Conservation (phyloP, 2,113 vertebrate genomes). For the Macrotis lagotis region DNA sequence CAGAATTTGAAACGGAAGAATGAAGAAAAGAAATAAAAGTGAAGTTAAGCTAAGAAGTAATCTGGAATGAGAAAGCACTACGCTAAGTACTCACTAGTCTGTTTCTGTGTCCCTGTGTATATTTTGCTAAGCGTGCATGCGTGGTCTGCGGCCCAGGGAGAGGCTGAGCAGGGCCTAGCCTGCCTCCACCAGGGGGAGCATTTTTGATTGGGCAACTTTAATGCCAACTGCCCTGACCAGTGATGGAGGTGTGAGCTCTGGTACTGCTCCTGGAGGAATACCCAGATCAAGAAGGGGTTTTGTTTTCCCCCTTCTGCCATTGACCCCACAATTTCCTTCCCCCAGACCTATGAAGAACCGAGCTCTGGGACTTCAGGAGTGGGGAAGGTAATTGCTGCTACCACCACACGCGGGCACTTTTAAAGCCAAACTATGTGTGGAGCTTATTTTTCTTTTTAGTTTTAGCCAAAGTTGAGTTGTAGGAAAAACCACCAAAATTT, state of each 20-base stretch:
- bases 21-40: constrained; percentile 99
- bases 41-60: constrained; percentile 99
- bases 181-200: constrained; percentile 85
- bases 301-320: neutral
- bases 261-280: neutral
- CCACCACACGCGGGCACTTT: neutral
- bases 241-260: constrained; percentile 78
- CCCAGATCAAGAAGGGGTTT: constrained; percentile 23
- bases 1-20: constrained; percentile 99
- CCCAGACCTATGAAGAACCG: neutral
- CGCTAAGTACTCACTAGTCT: constrained; percentile 99
- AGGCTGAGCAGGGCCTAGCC: constrained; percentile 84
- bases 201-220: constrained; percentile 86
- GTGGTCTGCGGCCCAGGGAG: constrained; percentile 90
- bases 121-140: constrained; percentile 96
- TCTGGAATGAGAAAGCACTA: constrained; percentile 98
- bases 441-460: neutral
- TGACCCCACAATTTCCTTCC: neutral
- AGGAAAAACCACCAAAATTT: neutral
- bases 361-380: neutral
- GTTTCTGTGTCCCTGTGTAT: constrained; percentile 97
- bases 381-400: neutral
- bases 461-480: neutral
- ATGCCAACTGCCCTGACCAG: constrained; percentile 84
- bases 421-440: neutral